Conservation (phyloP, 35 echinoderm and acorn worm species). For the Hemicentrotus pulcherrimus region DNA sequence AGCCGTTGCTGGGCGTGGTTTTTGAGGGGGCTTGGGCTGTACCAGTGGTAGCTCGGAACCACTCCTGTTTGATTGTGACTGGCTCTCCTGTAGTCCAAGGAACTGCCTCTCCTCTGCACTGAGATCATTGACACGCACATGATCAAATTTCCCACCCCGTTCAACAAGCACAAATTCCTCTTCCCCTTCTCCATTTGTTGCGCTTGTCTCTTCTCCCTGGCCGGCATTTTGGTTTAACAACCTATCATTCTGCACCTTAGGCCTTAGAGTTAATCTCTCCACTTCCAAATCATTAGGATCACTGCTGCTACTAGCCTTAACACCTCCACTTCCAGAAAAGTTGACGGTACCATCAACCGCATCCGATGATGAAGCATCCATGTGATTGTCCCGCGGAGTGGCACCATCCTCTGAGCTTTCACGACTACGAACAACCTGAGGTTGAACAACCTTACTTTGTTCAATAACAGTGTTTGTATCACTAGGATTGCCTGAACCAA, state of each 20-base stretch:
- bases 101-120: slow-evolving; percentile 67
- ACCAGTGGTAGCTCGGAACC: background rate
- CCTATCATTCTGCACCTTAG: slow-evolving; percentile 2
- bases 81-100: slow-evolving; percentile 56
- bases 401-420: background rate
- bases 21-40: slow-evolving; percentile 58
- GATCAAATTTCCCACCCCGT: slow-evolving; percentile 87
- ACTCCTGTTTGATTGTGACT: slow-evolving; percentile 8
- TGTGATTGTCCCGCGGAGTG: background rate
- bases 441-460: background rate
- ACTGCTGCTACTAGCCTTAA: background rate
- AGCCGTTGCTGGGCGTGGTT: slow-evolving; percentile 77
- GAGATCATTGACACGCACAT: slow-evolving; percentile 76
- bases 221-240: background rate
- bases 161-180: slow-evolving; percentile 80
- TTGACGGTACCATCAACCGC: background rate
- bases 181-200: background rate
- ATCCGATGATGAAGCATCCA: background rate
- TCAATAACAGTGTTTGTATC: slow-evolving; percentile 4
- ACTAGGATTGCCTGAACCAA: background rate
- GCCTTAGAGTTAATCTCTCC: slow-evolving; percentile 43
- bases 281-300: slow-evolving; percentile 69
- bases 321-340: background rate
- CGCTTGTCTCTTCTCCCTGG: background rate
- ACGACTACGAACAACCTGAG: background rate